Evolutionary conservation across 1,140 invertebrate species (phyloP).

Genomic region (Gerris buenoi): DNA sequence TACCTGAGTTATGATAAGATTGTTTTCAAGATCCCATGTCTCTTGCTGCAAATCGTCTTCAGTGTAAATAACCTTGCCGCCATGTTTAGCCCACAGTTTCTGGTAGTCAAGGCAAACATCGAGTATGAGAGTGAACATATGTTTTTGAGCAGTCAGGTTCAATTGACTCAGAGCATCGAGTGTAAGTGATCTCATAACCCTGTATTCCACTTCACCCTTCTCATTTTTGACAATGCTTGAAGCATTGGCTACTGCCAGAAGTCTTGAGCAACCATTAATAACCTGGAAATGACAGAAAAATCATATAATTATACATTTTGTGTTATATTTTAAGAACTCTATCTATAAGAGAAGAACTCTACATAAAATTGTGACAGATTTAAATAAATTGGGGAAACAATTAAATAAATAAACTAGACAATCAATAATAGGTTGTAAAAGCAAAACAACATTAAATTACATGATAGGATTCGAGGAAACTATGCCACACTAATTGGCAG

Average conservation of each 20-base stretch:
- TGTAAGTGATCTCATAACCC: not conserved
- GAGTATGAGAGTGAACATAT: not conserved
- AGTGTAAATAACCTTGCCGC: not conserved
- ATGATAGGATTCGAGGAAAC: too few species aligned
- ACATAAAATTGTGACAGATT: too few species aligned
- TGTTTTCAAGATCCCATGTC: not conserved
- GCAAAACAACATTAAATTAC: too few species aligned
- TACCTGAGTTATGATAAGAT: not conserved
- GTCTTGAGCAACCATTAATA: not conserved
- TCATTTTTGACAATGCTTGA: not conserved
- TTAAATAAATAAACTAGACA: too few species aligned
- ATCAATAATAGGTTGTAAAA: too few species aligned
- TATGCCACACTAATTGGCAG: too few species aligned
- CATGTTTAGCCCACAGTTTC: not conserved
- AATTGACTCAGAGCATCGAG: not conserved
- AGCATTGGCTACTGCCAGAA: not conserved
- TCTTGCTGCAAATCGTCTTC: not conserved
- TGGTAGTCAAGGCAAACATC: not conserved
- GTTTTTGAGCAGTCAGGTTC: not conserved
- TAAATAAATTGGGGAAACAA: too few species aligned
- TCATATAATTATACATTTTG: too few species aligned
- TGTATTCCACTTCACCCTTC: constrained; percentile 2
- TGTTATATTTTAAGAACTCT: too few species aligned
- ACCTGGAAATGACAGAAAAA: not conserved
- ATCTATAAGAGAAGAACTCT: too few species aligned